phyloP scores from a whole-genome alignment of 2,797 vertebrate genomes.

The Chaenodraco wilsoni region DNA sequence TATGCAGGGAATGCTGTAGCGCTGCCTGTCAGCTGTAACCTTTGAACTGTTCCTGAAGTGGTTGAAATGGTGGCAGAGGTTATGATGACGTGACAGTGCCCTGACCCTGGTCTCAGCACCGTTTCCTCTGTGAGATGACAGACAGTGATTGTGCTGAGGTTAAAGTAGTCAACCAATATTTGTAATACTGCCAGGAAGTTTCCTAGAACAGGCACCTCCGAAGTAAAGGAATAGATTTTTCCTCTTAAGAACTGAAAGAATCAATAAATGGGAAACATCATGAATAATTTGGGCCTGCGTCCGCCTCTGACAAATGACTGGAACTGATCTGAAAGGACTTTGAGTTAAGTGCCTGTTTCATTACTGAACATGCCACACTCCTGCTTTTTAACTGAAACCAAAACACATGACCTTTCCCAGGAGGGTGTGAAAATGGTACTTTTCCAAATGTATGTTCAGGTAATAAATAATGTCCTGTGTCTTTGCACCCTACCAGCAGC shows the following conservation, averaged over 20 bases:
- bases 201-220: conserved; percentile 8
- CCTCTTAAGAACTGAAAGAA: conserved; percentile 35
- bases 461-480: not conserved
- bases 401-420: not conserved
- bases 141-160: conserved; percentile 26
- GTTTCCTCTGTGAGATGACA: conserved; percentile 29
- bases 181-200: conserved; percentile 36
- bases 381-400: conserved; percentile 11
- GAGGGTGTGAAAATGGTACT: not conserved
- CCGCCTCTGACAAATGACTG: conserved; percentile 35
- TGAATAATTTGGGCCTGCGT: conserved; percentile 39
- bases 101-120: conserved; percentile 11
- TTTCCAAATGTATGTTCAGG: conserved; percentile 10
- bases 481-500: not conserved
- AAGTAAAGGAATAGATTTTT: conserved; percentile 34
- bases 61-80: conserved; percentile 32
- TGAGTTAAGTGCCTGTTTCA: conserved; percentile 17
- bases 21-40: conserved; percentile 10
- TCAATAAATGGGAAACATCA: conserved; percentile 40
- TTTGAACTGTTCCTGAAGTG: conserved; percentile 34
- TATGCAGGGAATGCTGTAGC: conserved; percentile 28
- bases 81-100: conserved; percentile 32
- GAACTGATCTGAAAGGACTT: conserved; percentile 24
- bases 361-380: not conserved
- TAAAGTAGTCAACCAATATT: conserved; percentile 49